These are phyloP conservation scores for Bacillus rossius DNA, from an alignment of 1,140 invertebrate genomes.

Conservation along the genomic window DNA sequence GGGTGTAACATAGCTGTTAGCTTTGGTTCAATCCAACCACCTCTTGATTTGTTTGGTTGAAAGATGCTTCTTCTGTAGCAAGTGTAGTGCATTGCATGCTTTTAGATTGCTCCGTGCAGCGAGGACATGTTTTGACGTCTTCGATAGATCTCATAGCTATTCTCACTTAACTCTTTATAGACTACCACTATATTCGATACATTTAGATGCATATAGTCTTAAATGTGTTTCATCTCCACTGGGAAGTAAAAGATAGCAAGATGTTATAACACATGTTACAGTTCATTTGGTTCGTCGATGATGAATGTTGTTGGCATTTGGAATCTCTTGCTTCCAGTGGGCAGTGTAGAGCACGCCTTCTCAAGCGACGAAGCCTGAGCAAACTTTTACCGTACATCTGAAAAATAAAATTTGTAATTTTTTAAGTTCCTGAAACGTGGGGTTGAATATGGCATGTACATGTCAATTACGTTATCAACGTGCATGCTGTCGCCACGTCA, in stretches of 20 bases:
- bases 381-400: neutral
- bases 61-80: slow-evolving; percentile 13
- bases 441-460: neutral
- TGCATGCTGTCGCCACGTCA: no score
- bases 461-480: slow-evolving; percentile 1
- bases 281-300: neutral
- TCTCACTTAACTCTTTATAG: slow-evolving; percentile 15
- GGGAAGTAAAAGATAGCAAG: slow-evolving; percentile 10
- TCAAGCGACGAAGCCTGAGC: neutral
- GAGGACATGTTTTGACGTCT: slow-evolving; percentile 15
- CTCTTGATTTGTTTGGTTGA: slow-evolving; percentile 17
- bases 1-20: slow-evolving; percentile 16
- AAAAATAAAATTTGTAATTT: slow-evolving; percentile 4
- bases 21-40: slow-evolving; percentile 18
- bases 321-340: neutral
- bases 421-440: slow-evolving; percentile 6
- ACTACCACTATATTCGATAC: slow-evolving; percentile 17
- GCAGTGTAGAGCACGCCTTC: no score
- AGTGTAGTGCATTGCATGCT: slow-evolving; percentile 13
- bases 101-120: slow-evolving; percentile 13
- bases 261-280: neutral
- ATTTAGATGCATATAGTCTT: slow-evolving; percentile 16
- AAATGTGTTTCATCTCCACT: slow-evolving; percentile 16
- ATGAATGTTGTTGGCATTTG: slow-evolving; percentile 4
- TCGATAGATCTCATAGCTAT: slow-evolving; percentile 19